These are phyloP conservation scores for Onychomys leucogaster DNA, from an alignment of 2,797 vertebrate species.

Conservation along the genomic window DNA sequence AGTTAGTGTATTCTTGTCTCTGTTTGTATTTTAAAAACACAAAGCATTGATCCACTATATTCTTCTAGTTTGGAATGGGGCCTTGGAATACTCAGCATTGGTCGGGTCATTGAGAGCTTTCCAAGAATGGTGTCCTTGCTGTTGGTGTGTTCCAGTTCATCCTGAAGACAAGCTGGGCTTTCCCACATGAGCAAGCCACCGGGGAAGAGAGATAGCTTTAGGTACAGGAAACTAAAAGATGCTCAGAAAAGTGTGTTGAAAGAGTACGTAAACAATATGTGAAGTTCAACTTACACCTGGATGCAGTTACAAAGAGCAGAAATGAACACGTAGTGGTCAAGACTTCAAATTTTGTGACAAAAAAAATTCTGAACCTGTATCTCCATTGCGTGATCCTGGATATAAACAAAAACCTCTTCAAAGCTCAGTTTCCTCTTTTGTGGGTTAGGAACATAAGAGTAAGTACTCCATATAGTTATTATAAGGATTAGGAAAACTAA, in stretches of 20 bases:
- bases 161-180: background rate
- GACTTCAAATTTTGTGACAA: slow-evolving; percentile 10
- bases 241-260: background rate
- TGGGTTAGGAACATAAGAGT: background rate
- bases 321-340: background rate
- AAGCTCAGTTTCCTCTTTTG: slow-evolving; percentile 28
- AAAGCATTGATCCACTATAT: background rate
- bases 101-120: background rate
- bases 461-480: background rate
- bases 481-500: slow-evolving; percentile 50
- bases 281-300: background rate
- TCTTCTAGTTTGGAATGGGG: background rate
- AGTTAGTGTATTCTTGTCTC: background rate
- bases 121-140: background rate
- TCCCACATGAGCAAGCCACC: background rate
- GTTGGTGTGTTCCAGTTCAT: background rate
- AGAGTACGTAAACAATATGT: background rate
- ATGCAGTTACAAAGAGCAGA: slow-evolving; percentile 1
- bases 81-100: background rate
- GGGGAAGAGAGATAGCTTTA: background rate
- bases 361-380: background rate
- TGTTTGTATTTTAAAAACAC: slow-evolving; percentile 9
- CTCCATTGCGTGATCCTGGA: slow-evolving; percentile 4
- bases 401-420: background rate
- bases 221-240: background rate